These are phyloP conservation scores for Montipora efflorescens DNA, from an alignment of 64 coral and sea anemone species.

Conservation along the genomic window DNA sequence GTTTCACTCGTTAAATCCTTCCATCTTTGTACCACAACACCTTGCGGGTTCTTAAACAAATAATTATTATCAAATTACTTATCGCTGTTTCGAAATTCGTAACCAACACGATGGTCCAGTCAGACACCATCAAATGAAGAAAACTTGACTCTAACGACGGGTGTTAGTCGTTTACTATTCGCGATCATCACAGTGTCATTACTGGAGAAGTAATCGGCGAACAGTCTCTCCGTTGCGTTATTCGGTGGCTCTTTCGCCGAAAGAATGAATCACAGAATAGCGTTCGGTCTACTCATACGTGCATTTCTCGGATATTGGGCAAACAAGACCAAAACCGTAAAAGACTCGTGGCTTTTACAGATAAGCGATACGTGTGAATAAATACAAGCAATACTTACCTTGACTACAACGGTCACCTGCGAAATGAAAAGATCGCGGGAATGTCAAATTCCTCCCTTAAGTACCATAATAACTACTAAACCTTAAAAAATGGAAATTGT, in stretches of 20 bases:
- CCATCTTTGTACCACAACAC: slow-evolving; percentile 67
- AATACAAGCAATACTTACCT: slow-evolving; percentile 54
- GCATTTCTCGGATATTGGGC: too few species aligned
- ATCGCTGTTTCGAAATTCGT: background rate
- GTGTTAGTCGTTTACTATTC: too few species aligned
- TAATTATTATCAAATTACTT: background rate
- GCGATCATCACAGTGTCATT: too few species aligned
- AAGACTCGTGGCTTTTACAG: background rate
- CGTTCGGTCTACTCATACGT: too few species aligned
- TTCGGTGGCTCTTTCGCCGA: too few species aligned
- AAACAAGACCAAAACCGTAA: background rate
- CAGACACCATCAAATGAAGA: too few species aligned
- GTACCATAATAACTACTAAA: background rate
- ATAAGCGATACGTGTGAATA: background rate
- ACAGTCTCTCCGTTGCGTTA: too few species aligned
- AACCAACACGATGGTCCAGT: too few species aligned
- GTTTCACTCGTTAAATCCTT: slow-evolving; percentile 55
- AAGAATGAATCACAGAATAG: too few species aligned
- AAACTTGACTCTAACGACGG: too few species aligned
- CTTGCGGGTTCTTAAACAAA: slow-evolving; percentile 82
- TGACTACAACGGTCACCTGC: slow-evolving; percentile 75
- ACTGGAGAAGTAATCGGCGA: too few species aligned
- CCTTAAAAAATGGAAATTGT: too few species aligned
- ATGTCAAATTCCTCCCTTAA: background rate
- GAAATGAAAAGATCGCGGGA: slow-evolving; percentile 12